Conservation (phyloP, 2,888 invertebrate species). For the Scaptodrosophila latifasciaeformis region DNA sequence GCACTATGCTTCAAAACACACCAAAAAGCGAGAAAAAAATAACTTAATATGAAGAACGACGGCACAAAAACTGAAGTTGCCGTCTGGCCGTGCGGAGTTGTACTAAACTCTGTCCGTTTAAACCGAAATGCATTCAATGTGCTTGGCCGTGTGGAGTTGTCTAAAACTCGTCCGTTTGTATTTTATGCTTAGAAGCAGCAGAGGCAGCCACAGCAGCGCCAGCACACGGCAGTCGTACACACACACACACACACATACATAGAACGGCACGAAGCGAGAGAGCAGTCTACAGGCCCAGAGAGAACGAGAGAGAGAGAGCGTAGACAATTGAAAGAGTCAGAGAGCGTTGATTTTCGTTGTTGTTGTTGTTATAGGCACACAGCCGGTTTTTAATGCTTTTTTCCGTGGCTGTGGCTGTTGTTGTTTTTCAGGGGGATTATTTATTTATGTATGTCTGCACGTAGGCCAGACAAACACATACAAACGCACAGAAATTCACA, state of each 20-base stretch:
- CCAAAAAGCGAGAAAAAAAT: too few species aligned
- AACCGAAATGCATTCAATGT: too few species aligned
- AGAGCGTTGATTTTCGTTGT: conserved; percentile 34
- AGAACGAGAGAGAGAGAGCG: conserved; percentile 19
- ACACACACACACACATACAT: conserved; percentile 26
- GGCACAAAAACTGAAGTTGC: too few species aligned
- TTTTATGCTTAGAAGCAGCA: too few species aligned
- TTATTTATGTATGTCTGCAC: conserved; percentile 59
- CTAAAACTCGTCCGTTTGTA: too few species aligned
- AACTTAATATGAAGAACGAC: too few species aligned
- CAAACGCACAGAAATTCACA: conserved; percentile 17
- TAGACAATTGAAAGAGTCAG: not conserved
- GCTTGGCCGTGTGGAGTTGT: too few species aligned
- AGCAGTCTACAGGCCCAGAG: too few species aligned
- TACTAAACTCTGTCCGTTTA: conserved; percentile 60
- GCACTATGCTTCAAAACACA: too few species aligned
- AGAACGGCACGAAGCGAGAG: too few species aligned
- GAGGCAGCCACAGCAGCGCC: too few species aligned
- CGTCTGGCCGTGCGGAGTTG: conserved; percentile 62
- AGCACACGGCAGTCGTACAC: too few species aligned
- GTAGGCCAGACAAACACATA: conserved; percentile 53
- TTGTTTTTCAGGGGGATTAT: conserved; percentile 51
- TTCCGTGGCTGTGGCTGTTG: not conserved
- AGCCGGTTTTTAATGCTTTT: conserved; percentile 55
- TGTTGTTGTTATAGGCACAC: conserved; percentile 46